phyloP scores from a whole-genome alignment of 2,113 vertebrate species.

The Rana temporaria region DNA sequence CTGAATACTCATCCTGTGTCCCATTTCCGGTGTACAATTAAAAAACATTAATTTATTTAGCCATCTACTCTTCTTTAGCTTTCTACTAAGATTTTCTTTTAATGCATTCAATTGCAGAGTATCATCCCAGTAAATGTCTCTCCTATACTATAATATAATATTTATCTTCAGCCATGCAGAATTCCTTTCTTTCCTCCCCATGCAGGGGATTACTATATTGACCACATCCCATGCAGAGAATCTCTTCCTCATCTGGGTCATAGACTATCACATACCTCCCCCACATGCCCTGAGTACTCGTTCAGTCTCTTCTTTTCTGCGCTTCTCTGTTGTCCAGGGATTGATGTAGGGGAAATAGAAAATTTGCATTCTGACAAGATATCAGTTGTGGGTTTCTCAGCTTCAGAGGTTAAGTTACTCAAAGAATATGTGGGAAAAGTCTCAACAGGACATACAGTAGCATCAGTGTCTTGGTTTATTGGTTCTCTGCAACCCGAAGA shows the following conservation, averaged over 20 bases:
- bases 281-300: conserved; percentile 39
- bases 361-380: conserved; percentile 35
- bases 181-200: neutral
- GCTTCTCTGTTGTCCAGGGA: conserved; percentile 40
- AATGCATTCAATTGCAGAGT: conserved; percentile 17
- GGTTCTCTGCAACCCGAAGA: neutral
- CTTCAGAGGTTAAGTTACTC: conserved; percentile 9
- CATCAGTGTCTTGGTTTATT: neutral
- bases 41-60: too few species aligned
- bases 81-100: neutral
- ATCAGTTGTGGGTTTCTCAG: neutral
- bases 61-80: too few species aligned
- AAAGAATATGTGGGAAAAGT: neutral
- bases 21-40: too few species aligned
- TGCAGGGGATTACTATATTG: neutral
- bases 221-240: conserved; percentile 26
- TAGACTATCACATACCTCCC: conserved; percentile 52
- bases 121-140: neutral
- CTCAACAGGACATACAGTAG: neutral
- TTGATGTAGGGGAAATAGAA: conserved; percentile 15
- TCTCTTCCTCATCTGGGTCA: conserved; percentile 7
- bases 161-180: neutral
- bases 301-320: conserved; percentile 46
- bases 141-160: neutral
- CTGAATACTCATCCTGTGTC: too few species aligned